A percentile compares a stretch with the other conserved stretches of the same genome.
phyloP scores from a whole-genome alignment of 2,113 vertebrate genomes.

The Scalopus aquaticus region DNA sequence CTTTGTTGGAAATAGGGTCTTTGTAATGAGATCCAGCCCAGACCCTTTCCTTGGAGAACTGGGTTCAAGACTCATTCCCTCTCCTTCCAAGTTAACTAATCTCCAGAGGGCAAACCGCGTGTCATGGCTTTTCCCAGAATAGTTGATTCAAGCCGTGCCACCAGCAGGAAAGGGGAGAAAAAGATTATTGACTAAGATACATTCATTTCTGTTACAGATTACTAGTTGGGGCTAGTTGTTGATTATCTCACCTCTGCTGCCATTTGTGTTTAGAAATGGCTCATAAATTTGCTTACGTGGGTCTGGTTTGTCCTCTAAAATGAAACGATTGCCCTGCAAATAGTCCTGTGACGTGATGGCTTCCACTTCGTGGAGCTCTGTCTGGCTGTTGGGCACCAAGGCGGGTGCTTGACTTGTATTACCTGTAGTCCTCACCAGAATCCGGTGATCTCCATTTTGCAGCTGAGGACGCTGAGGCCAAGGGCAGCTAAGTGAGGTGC shows the following conservation, averaged over 20 bases:
- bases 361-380: neutral
- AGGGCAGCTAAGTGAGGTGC: neutral
- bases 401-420: rapidly evolving
- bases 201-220: slow-evolving; percentile 32
- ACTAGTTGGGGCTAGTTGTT: slow-evolving; percentile 61
- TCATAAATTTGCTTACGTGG: slow-evolving; percentile 64
- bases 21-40: neutral
- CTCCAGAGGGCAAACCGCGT: neutral
- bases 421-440: neutral
- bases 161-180: neutral
- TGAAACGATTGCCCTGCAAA: neutral
- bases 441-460: neutral
- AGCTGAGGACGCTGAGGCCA: neutral
- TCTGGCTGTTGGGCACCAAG: neutral
- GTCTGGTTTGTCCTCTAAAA: neutral
- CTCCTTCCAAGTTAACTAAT: neutral
- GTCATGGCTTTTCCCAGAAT: neutral
- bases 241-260: slow-evolving; percentile 62
- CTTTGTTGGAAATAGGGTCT: neutral
- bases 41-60: neutral
- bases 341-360: neutral
- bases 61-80: neutral
- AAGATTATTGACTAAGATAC: slow-evolving; percentile 13
- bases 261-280: slow-evolving; percentile 58
- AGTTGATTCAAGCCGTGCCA: slow-evolving; percentile 29